Conservation (phyloP, 2,113 vertebrate species). For the Laticauda laticaudata region DNA sequence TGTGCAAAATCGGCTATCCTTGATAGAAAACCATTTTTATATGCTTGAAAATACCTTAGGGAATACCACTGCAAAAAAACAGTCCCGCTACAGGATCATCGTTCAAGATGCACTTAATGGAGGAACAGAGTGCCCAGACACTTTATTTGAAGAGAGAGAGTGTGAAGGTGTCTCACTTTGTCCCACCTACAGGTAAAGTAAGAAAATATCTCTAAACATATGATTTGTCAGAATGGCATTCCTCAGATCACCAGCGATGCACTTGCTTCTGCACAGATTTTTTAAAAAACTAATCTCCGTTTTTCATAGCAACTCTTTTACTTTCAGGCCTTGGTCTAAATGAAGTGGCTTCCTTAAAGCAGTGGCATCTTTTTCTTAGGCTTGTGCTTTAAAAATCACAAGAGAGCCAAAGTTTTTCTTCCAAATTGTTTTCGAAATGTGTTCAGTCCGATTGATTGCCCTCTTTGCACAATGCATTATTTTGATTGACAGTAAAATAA, state of each 20-base stretch:
- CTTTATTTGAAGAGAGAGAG: constrained; percentile 92
- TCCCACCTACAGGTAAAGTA: constrained; percentile 81
- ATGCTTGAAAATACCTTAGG: constrained; percentile 64
- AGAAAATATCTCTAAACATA: not conserved
- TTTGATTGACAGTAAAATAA: not conserved
- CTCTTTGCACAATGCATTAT: not conserved
- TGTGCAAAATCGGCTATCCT: not conserved
- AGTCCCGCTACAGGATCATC: constrained; percentile 88
- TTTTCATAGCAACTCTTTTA: not conserved
- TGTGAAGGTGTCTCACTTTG: constrained; percentile 86
- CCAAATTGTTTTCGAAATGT: not conserved
- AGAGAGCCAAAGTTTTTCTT: not conserved
- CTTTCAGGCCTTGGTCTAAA: not conserved
- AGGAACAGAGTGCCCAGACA: constrained; percentile 91
- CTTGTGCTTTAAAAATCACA: not conserved
- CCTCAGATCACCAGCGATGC: not conserved
- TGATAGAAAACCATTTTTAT: constrained; percentile 9
- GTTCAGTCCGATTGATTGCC: not conserved
- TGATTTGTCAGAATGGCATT: not conserved
- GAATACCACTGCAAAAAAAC: constrained; percentile 77
- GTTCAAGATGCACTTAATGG: constrained; percentile 81
- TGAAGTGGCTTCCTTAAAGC: not conserved
- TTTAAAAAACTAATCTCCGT: not conserved
- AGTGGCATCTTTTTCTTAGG: not conserved
- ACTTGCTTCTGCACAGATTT: not conserved